A percentile compares a stretch with the other conserved stretches of the same genome.
phyloP scores from a whole-genome alignment of 2,113 vertebrate species.

The Agelaius tricolor region DNA sequence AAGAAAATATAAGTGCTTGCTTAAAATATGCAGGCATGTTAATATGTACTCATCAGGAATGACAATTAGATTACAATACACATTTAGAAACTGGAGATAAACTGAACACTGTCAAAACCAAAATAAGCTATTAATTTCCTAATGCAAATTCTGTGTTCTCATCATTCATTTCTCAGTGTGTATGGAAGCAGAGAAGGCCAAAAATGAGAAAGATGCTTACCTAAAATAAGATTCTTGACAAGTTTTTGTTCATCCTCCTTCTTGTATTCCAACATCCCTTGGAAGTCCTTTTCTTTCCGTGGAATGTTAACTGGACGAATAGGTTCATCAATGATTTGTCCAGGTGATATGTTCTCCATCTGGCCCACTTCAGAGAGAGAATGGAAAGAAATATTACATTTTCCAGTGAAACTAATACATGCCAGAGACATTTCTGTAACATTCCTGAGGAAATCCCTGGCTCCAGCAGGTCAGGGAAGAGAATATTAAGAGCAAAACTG shows the following conservation, averaged over 20 bases:
- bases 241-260: constrained; percentile 96
- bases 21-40: neutral
- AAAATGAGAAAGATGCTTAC: constrained; percentile 67
- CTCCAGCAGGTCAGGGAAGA: neutral
- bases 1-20: neutral
- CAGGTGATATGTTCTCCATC: constrained; percentile 90
- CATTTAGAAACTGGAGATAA: neutral
- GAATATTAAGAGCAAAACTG: neutral
- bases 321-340: constrained; percentile 94
- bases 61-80: neutral
- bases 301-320: constrained; percentile 97
- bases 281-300: constrained; percentile 98
- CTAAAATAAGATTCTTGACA: constrained; percentile 96
- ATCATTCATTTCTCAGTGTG: neutral
- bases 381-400: neutral
- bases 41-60: neutral
- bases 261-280: constrained; percentile 98
- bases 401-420: neutral
- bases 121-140: neutral
- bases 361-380: constrained; percentile 71
- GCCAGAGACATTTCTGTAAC: neutral
- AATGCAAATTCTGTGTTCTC: neutral
- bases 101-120: neutral
- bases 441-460: neutral
- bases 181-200: neutral